Evolutionary conservation across 2,888 invertebrate species (phyloP).

Genomic region (Ryuthela nishihirai): DNA sequence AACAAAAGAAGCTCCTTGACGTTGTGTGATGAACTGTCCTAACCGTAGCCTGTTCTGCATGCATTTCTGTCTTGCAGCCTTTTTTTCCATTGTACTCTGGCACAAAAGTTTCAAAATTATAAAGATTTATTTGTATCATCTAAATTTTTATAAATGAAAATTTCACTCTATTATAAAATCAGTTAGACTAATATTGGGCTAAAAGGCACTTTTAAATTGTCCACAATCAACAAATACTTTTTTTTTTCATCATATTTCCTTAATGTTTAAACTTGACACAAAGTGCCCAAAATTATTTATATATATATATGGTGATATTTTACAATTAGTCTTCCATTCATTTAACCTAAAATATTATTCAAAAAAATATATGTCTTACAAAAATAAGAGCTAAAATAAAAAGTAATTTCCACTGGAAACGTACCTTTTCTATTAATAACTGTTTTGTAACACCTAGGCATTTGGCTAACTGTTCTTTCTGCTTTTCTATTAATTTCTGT

Average conservation of each 20-base stretch:
- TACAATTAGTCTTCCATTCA: too few species aligned
- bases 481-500: constrained; percentile 89
- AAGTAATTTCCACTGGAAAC: too few species aligned
- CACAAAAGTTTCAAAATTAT: neutral
- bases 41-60: constrained; percentile 97
- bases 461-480: constrained; percentile 94
- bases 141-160: neutral
- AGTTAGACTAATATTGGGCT: too few species aligned
- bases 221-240: too few species aligned
- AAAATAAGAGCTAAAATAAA: too few species aligned
- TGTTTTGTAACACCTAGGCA: constrained; percentile 90
- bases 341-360: too few species aligned
- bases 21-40: constrained; percentile 97
- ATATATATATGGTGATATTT: too few species aligned
- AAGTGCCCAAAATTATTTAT: too few species aligned
- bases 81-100: constrained; percentile 91
- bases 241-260: too few species aligned
- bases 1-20: constrained; percentile 98
- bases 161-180: neutral
- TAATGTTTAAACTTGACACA: too few species aligned
- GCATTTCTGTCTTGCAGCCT: constrained; percentile 93
- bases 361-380: too few species aligned
- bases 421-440: constrained; percentile 86
- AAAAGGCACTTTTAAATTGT: too few species aligned
- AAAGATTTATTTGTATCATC: neutral